These are phyloP conservation scores for Ctenicera cuprea DNA, from an alignment of 2,888 invertebrate genomes.

Conservation along the genomic window DNA sequence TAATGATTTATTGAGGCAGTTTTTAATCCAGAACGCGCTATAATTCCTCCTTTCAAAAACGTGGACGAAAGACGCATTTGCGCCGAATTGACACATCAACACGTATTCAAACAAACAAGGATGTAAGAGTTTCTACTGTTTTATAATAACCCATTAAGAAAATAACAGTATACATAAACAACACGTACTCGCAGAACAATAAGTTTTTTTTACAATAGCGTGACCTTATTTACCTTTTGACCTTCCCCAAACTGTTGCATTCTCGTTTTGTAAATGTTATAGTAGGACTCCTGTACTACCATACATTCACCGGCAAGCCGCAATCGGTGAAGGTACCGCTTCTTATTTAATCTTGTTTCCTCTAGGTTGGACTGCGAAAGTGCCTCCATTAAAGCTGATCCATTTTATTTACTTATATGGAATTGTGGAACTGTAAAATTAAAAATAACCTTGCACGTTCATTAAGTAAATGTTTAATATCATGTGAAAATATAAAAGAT, in stretches of 20 bases:
- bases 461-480: not conserved
- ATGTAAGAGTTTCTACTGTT: conserved; percentile 9
- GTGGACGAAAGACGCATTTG: not conserved
- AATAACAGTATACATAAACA: conserved; percentile 4
- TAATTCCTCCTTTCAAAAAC: conserved; percentile 12
- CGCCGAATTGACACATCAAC: conserved; percentile 11
- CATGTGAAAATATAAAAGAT: no score
- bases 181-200: conserved; percentile 28
- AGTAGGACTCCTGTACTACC: conserved; percentile 30
- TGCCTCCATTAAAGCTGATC: not conserved
- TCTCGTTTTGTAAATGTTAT: conserved; percentile 43
- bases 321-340: conserved; percentile 30
- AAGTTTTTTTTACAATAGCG: conserved; percentile 30
- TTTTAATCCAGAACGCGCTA: not conserved
- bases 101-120: conserved; percentile 7
- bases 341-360: not conserved
- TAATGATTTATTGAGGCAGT: not conserved
- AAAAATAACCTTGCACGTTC: not conserved
- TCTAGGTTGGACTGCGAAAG: conserved; percentile 3
- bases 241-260: conserved; percentile 48
- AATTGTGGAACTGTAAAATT: not conserved
- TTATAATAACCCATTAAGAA: conserved; percentile 12
- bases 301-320: conserved; percentile 27
- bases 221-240: conserved; percentile 47
- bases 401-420: conserved; percentile 7